Evolutionary conservation across 2,888 invertebrate species (phyloP).

Genomic region (Agriotes lineatus): DNA sequence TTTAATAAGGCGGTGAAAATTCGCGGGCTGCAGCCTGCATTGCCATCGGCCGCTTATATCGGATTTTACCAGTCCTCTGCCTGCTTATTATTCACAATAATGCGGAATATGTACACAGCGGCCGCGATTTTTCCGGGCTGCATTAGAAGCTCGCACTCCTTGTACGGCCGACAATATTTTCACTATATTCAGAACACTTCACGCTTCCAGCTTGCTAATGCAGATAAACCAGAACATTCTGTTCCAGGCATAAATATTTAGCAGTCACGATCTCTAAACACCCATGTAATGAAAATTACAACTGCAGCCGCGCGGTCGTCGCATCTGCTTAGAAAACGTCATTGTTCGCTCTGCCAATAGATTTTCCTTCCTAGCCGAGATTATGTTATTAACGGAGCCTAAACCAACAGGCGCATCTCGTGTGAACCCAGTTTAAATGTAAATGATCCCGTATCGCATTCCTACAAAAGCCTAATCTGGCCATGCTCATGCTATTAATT

Average conservation of each 20-base stretch:
- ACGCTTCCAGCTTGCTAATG: slow-evolving; percentile 48
- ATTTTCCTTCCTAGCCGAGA: too few relatives aligned
- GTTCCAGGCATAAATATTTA: slow-evolving; percentile 50
- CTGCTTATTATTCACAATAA: slow-evolving; percentile 35
- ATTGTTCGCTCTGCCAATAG: too few relatives aligned
- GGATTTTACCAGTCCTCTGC: slow-evolving; percentile 37
- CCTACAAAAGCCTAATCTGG: too few relatives aligned
- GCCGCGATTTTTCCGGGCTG: slow-evolving; percentile 13
- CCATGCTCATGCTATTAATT: slow-evolving; percentile 13
- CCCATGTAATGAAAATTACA: slow-evolving; percentile 45
- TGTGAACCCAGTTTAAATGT: too few relatives aligned
- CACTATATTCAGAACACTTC: slow-evolving; percentile 44
- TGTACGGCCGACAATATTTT: slow-evolving; percentile 36
- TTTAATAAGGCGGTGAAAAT: slow-evolving; percentile 45
- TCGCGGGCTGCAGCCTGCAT: slow-evolving; percentile 31
- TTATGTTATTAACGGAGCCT: too few relatives aligned
- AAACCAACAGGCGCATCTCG: neutral
- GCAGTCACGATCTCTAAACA: slow-evolving; percentile 49
- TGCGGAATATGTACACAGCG: slow-evolving; percentile 28
- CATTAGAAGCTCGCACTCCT: slow-evolving; percentile 36
- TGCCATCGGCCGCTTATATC: slow-evolving; percentile 36
- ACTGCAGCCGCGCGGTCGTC: too few relatives aligned
- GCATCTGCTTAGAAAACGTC: too few relatives aligned
- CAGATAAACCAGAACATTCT: slow-evolving; percentile 46
- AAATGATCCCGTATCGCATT: too few relatives aligned